Percentiles rank a stretch among this genome's conserved stretches.
phyloP scores from a whole-genome alignment of 1,140 invertebrate species.

The Aethina tumida region DNA sequence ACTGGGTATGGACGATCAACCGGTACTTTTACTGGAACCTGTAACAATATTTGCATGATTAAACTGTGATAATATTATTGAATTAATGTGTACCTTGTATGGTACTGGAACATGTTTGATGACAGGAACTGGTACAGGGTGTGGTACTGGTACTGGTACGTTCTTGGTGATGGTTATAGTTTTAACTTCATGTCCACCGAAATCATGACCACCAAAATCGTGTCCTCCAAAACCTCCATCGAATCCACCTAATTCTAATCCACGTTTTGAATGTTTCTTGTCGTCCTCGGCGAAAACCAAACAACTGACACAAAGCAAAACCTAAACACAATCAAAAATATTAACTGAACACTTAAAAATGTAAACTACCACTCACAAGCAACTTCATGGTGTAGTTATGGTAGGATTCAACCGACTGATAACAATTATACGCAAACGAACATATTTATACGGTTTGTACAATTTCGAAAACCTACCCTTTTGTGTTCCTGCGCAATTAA shows the following conservation, averaged over 20 bases:
- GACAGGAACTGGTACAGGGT: constrained; percentile 35
- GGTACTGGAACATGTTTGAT: constrained; percentile 37
- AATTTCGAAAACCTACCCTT: too few relatives aligned
- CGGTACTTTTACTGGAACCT: constrained; percentile 32
- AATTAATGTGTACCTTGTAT: constrained; percentile 32
- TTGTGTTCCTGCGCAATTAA: too few relatives aligned
- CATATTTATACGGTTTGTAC: too few relatives aligned
- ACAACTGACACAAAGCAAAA: constrained; percentile 25
- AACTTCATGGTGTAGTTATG: too few relatives aligned
- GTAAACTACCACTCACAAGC: too few relatives aligned
- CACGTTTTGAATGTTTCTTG: constrained; percentile 6
- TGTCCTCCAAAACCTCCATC: constrained; percentile 20
- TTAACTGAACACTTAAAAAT: too few relatives aligned
- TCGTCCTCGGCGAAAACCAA: constrained; percentile 16
- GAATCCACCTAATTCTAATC: constrained; percentile 17
- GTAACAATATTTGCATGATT: background rate
- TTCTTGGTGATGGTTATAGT: constrained; percentile 21
- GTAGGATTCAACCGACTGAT: too few relatives aligned
- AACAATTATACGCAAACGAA: too few relatives aligned
- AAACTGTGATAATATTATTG: constrained; percentile 5
- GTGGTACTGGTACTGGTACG: constrained; percentile 29
- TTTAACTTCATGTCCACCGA: constrained; percentile 17
- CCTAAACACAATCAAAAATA: too few relatives aligned
- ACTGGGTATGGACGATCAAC: too few relatives aligned
- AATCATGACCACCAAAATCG: constrained; percentile 15